Conservation (phyloP, 2,888 invertebrate genomes). For the Limenitis camilla region DNA sequence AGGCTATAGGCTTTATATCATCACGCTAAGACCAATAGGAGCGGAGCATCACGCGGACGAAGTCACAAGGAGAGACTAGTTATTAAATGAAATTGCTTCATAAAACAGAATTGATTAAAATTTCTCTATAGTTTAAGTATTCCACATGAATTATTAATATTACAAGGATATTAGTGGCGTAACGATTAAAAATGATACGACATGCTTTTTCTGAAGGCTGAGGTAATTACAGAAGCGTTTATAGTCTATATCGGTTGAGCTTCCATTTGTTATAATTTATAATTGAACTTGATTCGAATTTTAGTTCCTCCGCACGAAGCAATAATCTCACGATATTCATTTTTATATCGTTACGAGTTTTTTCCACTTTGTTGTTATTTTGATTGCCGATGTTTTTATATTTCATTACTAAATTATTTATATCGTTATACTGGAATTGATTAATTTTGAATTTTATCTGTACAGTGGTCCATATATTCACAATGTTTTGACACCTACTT, state of each 20-base stretch:
- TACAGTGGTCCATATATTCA: not conserved
- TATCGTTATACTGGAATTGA: slow-evolving; percentile 5
- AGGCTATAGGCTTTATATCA: too few species aligned
- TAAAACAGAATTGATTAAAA: not conserved
- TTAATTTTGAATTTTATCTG: slow-evolving; percentile 1
- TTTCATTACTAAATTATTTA: slow-evolving; percentile 4
- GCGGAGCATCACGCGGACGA: too few species aligned
- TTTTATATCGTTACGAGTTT: slow-evolving; percentile 6
- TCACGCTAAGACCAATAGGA: too few species aligned
- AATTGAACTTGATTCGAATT: slow-evolving; percentile 28
- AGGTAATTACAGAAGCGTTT: slow-evolving; percentile 62
- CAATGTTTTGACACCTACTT: too few species aligned
- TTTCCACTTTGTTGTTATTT: slow-evolving; percentile 14
- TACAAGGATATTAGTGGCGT: slow-evolving; percentile 15
- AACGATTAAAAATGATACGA: slow-evolving; percentile 39
- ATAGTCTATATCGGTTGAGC: slow-evolving; percentile 38
- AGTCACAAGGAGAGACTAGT: too few species aligned
- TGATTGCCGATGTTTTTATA: slow-evolving; percentile 8
- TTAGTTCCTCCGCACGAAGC: slow-evolving; percentile 15
- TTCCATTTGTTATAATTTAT: slow-evolving; percentile 47
- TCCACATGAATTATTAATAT: not conserved
- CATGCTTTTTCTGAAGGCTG: slow-evolving; percentile 59
- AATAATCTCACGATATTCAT: slow-evolving; percentile 16
- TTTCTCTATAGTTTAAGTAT: not conserved
- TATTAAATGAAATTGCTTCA: too few species aligned